Evolutionary conservation across 2,888 invertebrate genomes (phyloP), one percentile per base, ranked within the genome.

Genomic region (Acrobasis suavella): DNA sequence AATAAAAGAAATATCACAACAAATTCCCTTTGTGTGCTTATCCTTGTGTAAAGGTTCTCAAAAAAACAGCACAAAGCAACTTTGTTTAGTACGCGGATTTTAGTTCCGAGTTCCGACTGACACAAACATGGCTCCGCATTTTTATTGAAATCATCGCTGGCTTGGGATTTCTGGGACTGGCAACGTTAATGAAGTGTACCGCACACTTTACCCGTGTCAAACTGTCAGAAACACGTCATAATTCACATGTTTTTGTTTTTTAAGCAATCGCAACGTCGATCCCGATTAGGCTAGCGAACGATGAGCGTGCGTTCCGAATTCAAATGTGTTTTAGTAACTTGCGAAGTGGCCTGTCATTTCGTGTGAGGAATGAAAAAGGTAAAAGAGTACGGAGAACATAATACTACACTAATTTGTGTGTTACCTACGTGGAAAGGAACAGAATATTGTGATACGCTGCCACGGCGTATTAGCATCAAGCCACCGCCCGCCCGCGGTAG

Each of bases 401-500:
- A 89, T 86, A 87, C 86, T 80, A 85, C 83, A 86, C 83, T 87
- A 91, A 89, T 89, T 90, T 82, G 80, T 87, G 80, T 85, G 85
- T 85, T 85, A 81, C 80, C 80, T 83, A 83, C 83, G 82, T 82
- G 81, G 82, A 82, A 89, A 87, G 80, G 80, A 77, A 84, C 82
- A 82, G 87, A 87, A 81, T 90, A 86, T 91, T 91, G 85, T 92
- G 91, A 90, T 90, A 86, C 73, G 74, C 67, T 81, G 91, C 91
- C 91, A 71, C 65, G 71, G 66, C 75, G 75, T 65, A 79, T 89
- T 87, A 89, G 73, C 78, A 71, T 87, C 86, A 83, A 71, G 72
- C 70, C 71, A 69, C 72, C 72, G 55, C 65, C n/a, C 74, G 67
- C 61, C 61, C 62, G 67, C 55, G 50, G 62, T 58, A 65, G 68